Base-by-base conservation (phyloP, 1,140 invertebrate genomes). In the Ylistrum balloti region DNA sequence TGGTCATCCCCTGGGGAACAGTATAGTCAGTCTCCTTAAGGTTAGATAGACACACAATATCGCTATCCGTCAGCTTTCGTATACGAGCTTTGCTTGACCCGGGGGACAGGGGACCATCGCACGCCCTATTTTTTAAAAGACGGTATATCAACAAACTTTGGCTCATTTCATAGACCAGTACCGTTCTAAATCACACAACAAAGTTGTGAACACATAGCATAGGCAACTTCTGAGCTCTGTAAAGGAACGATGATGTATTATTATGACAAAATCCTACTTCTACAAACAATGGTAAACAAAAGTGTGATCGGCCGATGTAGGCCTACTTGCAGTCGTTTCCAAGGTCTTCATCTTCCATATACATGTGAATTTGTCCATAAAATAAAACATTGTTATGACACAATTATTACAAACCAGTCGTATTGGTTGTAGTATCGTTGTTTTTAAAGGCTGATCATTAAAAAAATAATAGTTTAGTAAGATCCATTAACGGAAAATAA, bases 121-220 rank as follows among this genome's bases (percentile, higher is more conserved):
- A 86, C 10, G 85, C n/a, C 88, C 88, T 89, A 35, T 41, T 34
- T 89, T 89, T 89, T 41, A 86, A 89, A 89, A 89, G 88, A 41
- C 88, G 88, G 22, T 89, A 89, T 38, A 89, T 41, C 35, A 89
- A 45, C 88, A 89, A 13, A 33, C 32, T 38, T 22, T 85, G 74
- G 48, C 86, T 89, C 33, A 35, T 74, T 33, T 89, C 17, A 32
- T 1, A 28, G 33, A 22, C 88, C 35, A 28, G 33, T 22, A 7
- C 33, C 35, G 22, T 22, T 89, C 56, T 33, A 56, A n/a, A 28
- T 34, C 11, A 33, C n/a, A n/a, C 33, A 34, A 85, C 85, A 32
- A 89, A 34, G 33, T 28, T n/a, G n/a, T n/a, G 20, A 13, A 15
- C 33, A 35, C 28, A 85, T 41, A 15, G 28, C 35, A 13, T 5